Conservation (phyloP, 2,113 vertebrate genomes). For the Halichoerus grypus region DNA sequence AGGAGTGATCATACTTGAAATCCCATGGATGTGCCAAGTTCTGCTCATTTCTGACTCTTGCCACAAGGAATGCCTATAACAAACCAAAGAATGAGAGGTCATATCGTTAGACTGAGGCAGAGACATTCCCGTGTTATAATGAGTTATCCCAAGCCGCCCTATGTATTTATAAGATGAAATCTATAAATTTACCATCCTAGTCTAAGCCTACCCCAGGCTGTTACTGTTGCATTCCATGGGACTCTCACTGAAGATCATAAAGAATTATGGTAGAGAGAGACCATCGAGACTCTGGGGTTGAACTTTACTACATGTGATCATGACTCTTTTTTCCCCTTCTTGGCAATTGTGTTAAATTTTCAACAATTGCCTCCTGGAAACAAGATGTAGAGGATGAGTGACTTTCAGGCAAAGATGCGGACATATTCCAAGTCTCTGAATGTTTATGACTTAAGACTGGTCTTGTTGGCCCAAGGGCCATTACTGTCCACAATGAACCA, state of each 20-base stretch:
- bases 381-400: not conserved
- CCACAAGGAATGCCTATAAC: not conserved
- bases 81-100: not conserved
- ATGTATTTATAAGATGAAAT: not conserved
- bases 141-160: not conserved
- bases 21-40: not conserved
- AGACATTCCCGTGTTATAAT: not conserved
- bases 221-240: not conserved
- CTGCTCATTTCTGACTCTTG: not conserved
- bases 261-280: not conserved
- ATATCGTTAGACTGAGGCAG: not conserved
- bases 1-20: not conserved
- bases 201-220: not conserved
- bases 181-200: not conserved
- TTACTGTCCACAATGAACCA: not conserved
- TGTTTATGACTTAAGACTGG: not conserved
- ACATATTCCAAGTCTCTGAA: not conserved
- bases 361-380: not conserved
- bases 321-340: not conserved
- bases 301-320: not conserved
- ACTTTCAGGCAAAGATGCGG: conserved; percentile 12
- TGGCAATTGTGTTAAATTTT: not conserved
- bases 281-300: not conserved
- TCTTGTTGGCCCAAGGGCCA: not conserved
- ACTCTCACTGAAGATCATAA: not conserved